Evolutionary conservation across 2,888 invertebrate species (phyloP).

Genomic region (Hydriomena furcata): DNA sequence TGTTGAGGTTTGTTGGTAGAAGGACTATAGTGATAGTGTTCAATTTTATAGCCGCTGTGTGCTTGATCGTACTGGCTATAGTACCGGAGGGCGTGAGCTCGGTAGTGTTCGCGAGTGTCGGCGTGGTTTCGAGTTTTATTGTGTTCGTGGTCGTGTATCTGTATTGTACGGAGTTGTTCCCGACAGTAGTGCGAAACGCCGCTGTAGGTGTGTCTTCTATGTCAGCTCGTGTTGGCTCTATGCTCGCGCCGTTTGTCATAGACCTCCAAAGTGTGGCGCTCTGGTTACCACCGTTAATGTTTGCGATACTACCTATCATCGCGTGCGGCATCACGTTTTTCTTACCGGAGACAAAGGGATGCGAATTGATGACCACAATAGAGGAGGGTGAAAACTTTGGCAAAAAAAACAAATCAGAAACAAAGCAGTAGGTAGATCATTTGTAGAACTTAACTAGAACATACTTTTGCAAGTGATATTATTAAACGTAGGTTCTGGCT

Average conservation of each 20-base stretch:
- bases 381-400: conserved; percentile 89
- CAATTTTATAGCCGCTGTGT: conserved; percentile 84
- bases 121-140: conserved; percentile 92
- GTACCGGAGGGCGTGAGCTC: conserved; percentile 70
- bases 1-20: conserved; percentile 86
- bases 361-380: conserved; percentile 89
- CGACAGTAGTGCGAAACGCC: conserved; percentile 93
- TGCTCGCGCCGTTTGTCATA: conserved; percentile 92
- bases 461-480: conserved; percentile 4
- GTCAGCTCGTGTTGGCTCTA: conserved; percentile 93
- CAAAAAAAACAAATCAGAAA: conserved; percentile 40
- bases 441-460: not conserved
- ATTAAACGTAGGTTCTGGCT: not conserved
- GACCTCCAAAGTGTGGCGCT: conserved; percentile 72
- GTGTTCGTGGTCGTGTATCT: conserved; percentile 93
- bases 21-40: conserved; percentile 85
- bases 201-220: conserved; percentile 95
- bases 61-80: conserved; percentile 84
- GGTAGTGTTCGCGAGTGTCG: conserved; percentile 86
- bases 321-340: conserved; percentile 79
- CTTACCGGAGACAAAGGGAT: conserved; percentile 91
- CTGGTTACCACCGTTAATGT: conserved; percentile 88
- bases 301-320: conserved; percentile 87
- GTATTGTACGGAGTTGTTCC: conserved; percentile 93
- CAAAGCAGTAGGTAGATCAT: not conserved